Base-by-base conservation (phyloP, 2,113 vertebrate genomes). In the Epinephelus cyanopodus region DNA sequence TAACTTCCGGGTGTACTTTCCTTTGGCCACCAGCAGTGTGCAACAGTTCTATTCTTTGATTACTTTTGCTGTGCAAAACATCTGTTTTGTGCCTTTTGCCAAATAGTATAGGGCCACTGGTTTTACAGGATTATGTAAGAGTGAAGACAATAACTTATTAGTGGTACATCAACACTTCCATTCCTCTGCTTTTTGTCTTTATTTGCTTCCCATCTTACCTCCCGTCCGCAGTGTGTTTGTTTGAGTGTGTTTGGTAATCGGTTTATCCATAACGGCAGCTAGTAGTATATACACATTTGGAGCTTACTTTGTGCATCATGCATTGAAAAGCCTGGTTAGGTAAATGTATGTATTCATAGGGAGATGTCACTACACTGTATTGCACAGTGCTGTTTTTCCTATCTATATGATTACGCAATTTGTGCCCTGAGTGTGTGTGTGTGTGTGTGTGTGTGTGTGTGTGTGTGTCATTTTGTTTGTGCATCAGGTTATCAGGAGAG, bases 401-500 rank as follows among this genome's bases (percentile, higher is more conserved):
- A 45, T 79, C 54, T 27, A 39, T 57, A 33, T 71, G 23, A 29
- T 79, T 61, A 74, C 79, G 48, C 79, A 48, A 72, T 68, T 25
- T 37, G n/a, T 25, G 19, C 11, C 10, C 42, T 13, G 21, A 21
- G 57, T 10, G 2, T n/a, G 39, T 42, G 39, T 42, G 1, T 2
- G 57, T 7, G 6, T 45, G 12, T 6, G 25, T 56, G 33, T 53
- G 29, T 42, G 39, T 42, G 39, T 42, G 1, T 3, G 57, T 7
- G 6, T 45, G 12, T 6, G 21, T 56, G 33, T 53, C 21, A 29
- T 11, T 65, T 67, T 86, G 62, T 84, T 82, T 64, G 25, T 62
- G 33, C 39, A 52, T 58, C 14, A 62, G 75, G 62, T 86, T 87
- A 90, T 83, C 84, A 82, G 85, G 23, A 66, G 42, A 66, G 27